These are phyloP conservation scores for Falco columbarius DNA, from an alignment of 2,797 vertebrate genomes.

Conservation along the genomic window DNA sequence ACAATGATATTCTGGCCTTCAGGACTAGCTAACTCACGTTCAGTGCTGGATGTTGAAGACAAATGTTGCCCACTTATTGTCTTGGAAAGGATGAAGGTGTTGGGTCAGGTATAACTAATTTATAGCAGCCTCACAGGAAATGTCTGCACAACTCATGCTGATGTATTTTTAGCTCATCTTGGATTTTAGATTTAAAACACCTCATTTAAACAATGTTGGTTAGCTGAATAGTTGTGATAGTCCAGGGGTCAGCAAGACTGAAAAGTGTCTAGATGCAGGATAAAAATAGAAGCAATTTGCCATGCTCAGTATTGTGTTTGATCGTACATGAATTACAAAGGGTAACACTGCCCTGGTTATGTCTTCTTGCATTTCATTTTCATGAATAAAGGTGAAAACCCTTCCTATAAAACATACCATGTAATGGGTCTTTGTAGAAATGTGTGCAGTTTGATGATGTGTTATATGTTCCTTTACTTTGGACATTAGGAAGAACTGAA, in stretches of 20 bases:
- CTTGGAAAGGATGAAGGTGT: not conserved
- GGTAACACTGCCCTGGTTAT: not conserved
- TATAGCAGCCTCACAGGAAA: not conserved
- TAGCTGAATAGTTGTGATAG: not conserved
- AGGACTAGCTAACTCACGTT: not conserved
- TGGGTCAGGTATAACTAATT: not conserved
- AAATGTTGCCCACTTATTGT: not conserved
- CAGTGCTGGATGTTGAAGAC: not conserved
- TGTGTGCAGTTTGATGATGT: not conserved
- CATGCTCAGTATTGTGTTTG: not conserved
- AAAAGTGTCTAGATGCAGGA: not conserved
- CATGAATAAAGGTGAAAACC: not conserved
- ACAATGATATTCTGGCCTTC: not conserved
- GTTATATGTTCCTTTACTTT: not conserved
- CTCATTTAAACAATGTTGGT: not conserved
- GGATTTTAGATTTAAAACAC: not conserved
- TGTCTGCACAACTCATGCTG: fast-evolving
- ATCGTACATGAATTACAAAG: not conserved
- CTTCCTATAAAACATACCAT: not conserved
- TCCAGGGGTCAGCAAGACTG: not conserved
- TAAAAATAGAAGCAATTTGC: not conserved
- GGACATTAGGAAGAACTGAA: not conserved
- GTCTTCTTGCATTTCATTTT: not conserved
- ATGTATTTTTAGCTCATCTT: not conserved
- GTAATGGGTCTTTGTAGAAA: not conserved